Evolutionary conservation across 2,797 vertebrate genomes (phyloP).

Genomic region (Melanotaenia nigrans): DNA sequence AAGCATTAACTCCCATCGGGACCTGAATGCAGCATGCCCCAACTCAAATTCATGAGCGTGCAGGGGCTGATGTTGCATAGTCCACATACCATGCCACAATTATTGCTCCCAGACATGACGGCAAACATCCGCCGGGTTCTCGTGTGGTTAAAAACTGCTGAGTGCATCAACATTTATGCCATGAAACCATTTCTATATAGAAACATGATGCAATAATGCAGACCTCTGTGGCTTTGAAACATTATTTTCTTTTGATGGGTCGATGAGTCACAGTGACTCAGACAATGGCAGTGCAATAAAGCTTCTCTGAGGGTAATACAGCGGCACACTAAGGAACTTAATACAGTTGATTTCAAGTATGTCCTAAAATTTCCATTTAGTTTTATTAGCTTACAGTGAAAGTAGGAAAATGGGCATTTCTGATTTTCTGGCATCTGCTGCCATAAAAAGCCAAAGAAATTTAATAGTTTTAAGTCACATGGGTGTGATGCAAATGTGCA

Average conservation of each 20-base stretch:
- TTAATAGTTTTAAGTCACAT: too few species aligned
- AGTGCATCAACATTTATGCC: slow-evolving; percentile 25
- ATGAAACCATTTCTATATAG: slow-evolving; percentile 5
- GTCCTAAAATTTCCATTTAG: background rate
- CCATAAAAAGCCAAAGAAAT: background rate
- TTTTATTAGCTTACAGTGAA: background rate
- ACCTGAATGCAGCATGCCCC: slow-evolving; percentile 1
- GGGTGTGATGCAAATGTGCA: background rate
- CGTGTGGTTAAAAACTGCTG: slow-evolving; percentile 3
- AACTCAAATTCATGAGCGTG: slow-evolving; percentile 1
- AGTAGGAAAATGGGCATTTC: background rate
- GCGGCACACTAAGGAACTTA: background rate
- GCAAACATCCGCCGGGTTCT: slow-evolving; percentile 51
- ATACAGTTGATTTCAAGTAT: background rate
- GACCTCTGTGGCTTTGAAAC: slow-evolving; percentile 5
- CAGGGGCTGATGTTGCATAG: slow-evolving; percentile 16
- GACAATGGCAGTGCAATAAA: background rate
- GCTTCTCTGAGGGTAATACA: background rate
- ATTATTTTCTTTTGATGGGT: slow-evolving; percentile 6
- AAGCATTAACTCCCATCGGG: slow-evolving; percentile 52
- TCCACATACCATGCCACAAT: slow-evolving; percentile 21
- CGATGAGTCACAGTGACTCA: slow-evolving; percentile 3
- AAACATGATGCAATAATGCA: slow-evolving; percentile 9
- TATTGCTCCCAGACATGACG: slow-evolving; percentile 60
- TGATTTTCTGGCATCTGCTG: background rate